Evolutionary conservation across 64 coral and sea anemone genomes (phyloP), one percentile per base, ranked within the genome.

Genomic region (Pachyseris speciosa): DNA sequence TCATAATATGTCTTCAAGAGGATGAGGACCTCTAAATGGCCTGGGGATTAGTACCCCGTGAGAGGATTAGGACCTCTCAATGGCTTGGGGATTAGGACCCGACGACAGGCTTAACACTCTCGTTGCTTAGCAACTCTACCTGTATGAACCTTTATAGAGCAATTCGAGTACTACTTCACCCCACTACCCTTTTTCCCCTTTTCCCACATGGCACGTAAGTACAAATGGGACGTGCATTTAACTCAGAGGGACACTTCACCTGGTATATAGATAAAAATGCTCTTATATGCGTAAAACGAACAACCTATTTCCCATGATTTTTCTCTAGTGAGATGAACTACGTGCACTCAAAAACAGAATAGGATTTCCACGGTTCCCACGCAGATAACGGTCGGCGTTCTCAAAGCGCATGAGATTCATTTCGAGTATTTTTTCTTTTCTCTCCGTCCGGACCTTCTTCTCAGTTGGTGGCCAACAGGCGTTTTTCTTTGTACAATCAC

Each of bases 331-430:
- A 12, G 25, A 31, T 51, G 5, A 44, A 44, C 37, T 74, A 10
- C 70, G 40, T 76, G 42, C 73, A 76, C 10, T 31, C 11, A 48
- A 30, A 29, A 24, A 19, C 4, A 78, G 74, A 32, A 51, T 9
- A 33, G 5, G 9, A 50, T 25, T 37, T 47, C 77, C 51, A 11
- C 53, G 34, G 51, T 61, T 81, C 53, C 77, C 51, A 63, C 77
- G 16, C 31, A 81, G 77, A 81, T 81, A 81, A 63, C 77, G 20
- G 49, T 20, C 77, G 52, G 51, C 33, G 20, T 63, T 61, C 3
- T 11, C 13, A 81, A 81, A 81, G 77, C 51, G 77, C 52, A 81
- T 78, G 17, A 78, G 75, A 57, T 78, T 39, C 37, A 4, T 25
- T 5, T 61, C 3, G 9, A 61, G 58, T 61, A 61, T 61, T 61